Percentiles rank a stretch among this genome's conserved stretches.
These are phyloP conservation scores for Ptychadena robeensis DNA, from an alignment of 2,797 vertebrate species.

Conservation along the genomic window DNA sequence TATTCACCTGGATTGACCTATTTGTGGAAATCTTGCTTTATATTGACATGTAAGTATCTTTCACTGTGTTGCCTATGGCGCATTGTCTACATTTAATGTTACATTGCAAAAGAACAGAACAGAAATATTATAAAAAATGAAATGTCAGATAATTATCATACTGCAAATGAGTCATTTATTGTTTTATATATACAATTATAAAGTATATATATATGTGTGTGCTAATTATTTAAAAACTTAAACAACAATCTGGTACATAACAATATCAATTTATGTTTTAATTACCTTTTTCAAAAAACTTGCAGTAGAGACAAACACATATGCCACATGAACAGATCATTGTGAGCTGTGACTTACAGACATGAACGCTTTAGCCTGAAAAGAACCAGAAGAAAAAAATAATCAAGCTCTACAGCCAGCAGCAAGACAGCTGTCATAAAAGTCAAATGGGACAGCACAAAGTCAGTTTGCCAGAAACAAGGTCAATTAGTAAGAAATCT, in stretches of 20 bases:
- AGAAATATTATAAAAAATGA: not conserved
- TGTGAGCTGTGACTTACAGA: conserved; percentile 30
- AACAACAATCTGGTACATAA: not conserved
- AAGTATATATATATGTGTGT: not conserved
- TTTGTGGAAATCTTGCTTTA: not conserved
- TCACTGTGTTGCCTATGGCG: not conserved
- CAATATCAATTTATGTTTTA: not conserved
- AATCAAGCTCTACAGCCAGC: conserved; percentile 59
- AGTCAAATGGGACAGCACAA: conserved; percentile 61
- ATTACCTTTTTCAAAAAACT: not conserved
- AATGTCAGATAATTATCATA: not conserved
- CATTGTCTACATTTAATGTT: not conserved
- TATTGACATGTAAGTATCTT: not conserved
- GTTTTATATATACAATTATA: too few species aligned
- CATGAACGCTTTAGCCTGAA: conserved; percentile 35
- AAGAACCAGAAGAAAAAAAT: conserved; percentile 53
- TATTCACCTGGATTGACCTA: not conserved
- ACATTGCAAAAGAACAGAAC: not conserved
- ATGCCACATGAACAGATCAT: conserved; percentile 40
- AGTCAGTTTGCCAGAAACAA: conserved; percentile 60
- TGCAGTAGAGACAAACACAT: not conserved
- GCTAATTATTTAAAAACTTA: not conserved
- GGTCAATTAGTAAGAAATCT: conserved; percentile 61
- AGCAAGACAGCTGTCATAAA: conserved; percentile 60
- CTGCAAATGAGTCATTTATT: too few species aligned